A percentile compares a stretch with the other conserved stretches of the same genome.
Conservation (phyloP, 2,888 invertebrate genomes). For the Acleris literana region DNA sequence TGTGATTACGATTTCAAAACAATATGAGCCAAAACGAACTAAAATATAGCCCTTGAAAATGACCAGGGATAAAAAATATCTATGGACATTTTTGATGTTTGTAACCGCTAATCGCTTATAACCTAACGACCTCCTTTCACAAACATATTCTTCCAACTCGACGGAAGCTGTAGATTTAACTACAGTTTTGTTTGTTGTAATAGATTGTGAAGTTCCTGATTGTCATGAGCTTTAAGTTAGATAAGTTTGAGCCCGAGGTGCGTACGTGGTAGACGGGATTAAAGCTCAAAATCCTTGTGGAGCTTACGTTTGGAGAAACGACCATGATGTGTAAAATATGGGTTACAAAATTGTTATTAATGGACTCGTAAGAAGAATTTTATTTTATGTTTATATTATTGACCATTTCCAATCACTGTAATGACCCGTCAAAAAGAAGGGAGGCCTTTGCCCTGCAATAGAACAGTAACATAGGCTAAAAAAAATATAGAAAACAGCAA, state of each 20-base stretch:
- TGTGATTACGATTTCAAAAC: no score
- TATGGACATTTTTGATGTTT: not conserved
- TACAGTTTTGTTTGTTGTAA: slow-evolving; percentile 32
- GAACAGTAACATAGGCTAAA: no score
- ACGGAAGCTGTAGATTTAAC: slow-evolving; percentile 17
- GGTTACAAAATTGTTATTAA: not conserved
- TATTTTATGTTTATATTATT: not conserved
- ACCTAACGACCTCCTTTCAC: slow-evolving; percentile 14
- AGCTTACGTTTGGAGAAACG: not conserved
- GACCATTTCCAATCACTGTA: no score
- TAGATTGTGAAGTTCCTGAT: slow-evolving; percentile 27
- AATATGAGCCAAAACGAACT: no score
- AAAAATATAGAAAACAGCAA: not conserved
- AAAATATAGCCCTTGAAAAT: no score
- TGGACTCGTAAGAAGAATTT: no score
- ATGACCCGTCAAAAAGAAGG: no score
- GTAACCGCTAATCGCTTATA: slow-evolving; percentile 11
- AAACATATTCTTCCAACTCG: slow-evolving; percentile 32
- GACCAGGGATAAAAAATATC: no score
- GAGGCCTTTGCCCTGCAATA: no score
- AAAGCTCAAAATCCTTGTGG: not conserved
- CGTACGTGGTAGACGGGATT: slow-evolving; percentile 12
- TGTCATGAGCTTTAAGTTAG: slow-evolving; percentile 20
- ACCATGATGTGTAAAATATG: not conserved
- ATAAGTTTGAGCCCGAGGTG: slow-evolving; percentile 17